Evolutionary conservation across 1,140 invertebrate genomes (phyloP), one percentile per base, ranked within the genome.

Genomic region (Drosophila rufa): DNA sequence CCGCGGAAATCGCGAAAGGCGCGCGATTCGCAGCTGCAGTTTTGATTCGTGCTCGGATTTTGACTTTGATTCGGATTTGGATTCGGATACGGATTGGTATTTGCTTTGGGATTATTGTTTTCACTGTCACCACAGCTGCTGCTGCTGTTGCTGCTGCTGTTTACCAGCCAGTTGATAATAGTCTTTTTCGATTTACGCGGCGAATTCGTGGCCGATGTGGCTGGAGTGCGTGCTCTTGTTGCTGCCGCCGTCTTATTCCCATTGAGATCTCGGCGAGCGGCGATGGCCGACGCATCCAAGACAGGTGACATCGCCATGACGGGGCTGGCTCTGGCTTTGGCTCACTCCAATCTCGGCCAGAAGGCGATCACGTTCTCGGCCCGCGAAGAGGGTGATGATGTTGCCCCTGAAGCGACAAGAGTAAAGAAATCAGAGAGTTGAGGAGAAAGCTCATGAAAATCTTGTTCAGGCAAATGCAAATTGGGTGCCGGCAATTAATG

Each of bases 1-100:
- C 92, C 92, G 27, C 86, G 89, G 75, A 92, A 92, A 25, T 92
- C 91, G 51, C 91, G 91, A 82, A 90, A 83, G 1, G 79, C 77
- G 8, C 82, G 81, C 64, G 85, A 76, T 48, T 86, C 80, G 19
- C 80, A 80, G 46, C 61, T 78, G 58, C 80, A 90, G 58, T 79
- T 75, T 65, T 77, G 60, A 55, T 70, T 38, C 14, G 48, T 9
- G 22, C 4, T 65, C 8, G 33, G 46, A 1, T 61, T 36, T 4
- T 3, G 9, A 27, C 40, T 51, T 15, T 40, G 62, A 66, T 70
- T 71, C 38, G 67, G 67, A 59, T 59, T 66, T 14, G 19, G 27
- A 71, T 71, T 71, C 1, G 36, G 69, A 73, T 45, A 59, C 22
- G 38, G 27, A 38, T 60, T 73, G 27, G 17, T 55, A 38, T 42